These are phyloP conservation scores for Natrix natrix DNA, from an alignment of 2,797 vertebrate species.

Conservation along the genomic window DNA sequence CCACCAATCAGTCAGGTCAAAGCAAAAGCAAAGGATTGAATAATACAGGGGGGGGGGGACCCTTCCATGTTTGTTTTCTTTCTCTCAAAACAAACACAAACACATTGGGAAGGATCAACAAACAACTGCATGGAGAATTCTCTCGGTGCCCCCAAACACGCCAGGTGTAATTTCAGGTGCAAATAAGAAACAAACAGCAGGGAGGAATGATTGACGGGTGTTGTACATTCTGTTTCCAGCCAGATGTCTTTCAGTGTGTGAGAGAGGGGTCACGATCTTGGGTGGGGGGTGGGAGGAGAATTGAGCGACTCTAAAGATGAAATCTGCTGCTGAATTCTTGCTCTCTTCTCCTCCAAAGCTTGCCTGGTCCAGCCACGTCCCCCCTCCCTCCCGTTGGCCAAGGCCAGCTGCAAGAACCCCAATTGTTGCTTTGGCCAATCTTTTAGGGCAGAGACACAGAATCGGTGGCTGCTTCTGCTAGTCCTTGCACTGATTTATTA, in stretches of 20 bases:
- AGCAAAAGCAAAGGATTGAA: conserved; percentile 53
- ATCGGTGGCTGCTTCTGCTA: not conserved
- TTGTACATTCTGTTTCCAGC: conserved; percentile 19
- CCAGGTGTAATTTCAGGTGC: conserved; percentile 63
- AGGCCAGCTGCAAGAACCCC: not conserved
- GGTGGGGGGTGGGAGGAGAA: too few species aligned
- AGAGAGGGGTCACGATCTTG: too few species aligned
- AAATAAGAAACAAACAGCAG: conserved; percentile 28
- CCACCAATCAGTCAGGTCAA: conserved; percentile 45
- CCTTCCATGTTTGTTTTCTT: not conserved
- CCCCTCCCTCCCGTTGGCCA: not conserved
- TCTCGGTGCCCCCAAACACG: not conserved
- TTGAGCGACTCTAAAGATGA: not conserved
- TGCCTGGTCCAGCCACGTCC: not conserved
- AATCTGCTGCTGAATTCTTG: not conserved
- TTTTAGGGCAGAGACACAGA: not conserved
- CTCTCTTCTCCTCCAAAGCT: not conserved
- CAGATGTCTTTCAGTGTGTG: conserved; percentile 23
- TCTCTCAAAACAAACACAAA: conserved; percentile 47
- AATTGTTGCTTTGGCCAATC: not conserved
- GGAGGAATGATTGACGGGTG: conserved; percentile 7
- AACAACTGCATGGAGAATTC: not conserved
- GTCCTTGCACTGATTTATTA: not conserved
- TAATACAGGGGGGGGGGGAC: conserved; percentile 21
- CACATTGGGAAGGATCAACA: conserved; percentile 42